Evolutionary conservation across 2,888 invertebrate species (phyloP), one percentile per base, ranked within the genome.

Genomic region (Zelleria hepariella): DNA sequence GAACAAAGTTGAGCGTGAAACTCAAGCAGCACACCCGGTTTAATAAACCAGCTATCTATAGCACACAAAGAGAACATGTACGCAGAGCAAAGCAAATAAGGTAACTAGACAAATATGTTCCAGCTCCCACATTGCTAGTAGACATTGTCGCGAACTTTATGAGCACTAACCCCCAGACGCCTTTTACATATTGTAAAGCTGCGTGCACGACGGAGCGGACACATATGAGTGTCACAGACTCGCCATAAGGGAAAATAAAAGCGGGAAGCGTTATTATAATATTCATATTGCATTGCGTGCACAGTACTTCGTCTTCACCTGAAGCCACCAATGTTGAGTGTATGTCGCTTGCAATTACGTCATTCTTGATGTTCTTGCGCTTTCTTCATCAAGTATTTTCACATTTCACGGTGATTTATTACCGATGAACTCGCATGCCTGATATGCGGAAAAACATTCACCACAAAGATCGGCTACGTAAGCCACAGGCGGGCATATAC

Each of bases 71-170:
- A 10, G 32, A 42, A 42, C 32, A 42, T 42, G 32, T 42, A n/a
- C n/a, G 32, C 32, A 10, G 32, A 42, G 32, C 32, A 42, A 42
- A 42, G 32, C 25, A 55, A 55, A 55, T 32, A 55, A 55, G 21
- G 55, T 55, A 21, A 10, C 32, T 20, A 27, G n/a, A 55, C 55
- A 55, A 55, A 55, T 55, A 55, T 18, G 24, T 32, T 21, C 32
- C n/a, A 8, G 32, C 55, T 32, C 15, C 32, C 32, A 27, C 55
- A 27, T 32, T 21, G 32, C 32, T 6, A 32, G 55, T 27, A 32
- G 21, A 55, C 55, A 55, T 32, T 55, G 55, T 55, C 18, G 55
- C 20, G 10, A 55, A 55, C 55, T 55, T 55, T 55, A 55, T 55
- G 55, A 55, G 27, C 27, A 32, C 55, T 27, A 32, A 21, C 55